phyloP scores from a whole-genome alignment of 2,888 invertebrate species.

The Calameuta pallipes region DNA sequence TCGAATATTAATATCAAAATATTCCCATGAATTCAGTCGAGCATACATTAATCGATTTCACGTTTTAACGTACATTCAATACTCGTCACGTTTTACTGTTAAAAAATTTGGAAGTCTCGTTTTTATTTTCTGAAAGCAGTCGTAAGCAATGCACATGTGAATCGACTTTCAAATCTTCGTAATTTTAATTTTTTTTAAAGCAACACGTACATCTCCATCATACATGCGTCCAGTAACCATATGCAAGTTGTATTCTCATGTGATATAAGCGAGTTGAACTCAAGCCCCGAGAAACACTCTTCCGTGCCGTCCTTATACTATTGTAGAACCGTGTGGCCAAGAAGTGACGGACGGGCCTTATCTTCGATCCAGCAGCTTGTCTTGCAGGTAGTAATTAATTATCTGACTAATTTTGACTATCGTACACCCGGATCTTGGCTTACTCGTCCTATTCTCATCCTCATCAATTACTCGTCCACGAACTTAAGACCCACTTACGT shows the following conservation, averaged over 20 bases:
- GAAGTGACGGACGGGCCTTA: slow-evolving; percentile 9
- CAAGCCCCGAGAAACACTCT: not conserved
- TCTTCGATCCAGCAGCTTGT: slow-evolving; percentile 6
- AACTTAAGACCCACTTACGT: slow-evolving; percentile 5
- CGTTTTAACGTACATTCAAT: not conserved
- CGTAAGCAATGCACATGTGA: too few relatives aligned
- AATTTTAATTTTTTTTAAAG: too few relatives aligned
- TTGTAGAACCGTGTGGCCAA: slow-evolving; percentile 1
- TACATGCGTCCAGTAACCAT: not conserved
- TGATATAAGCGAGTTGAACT: not conserved
- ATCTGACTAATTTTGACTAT: slow-evolving; percentile 9
- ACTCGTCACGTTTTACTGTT: not conserved
- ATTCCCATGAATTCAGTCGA: not conserved
- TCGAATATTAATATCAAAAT: not conserved
- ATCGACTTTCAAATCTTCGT: too few relatives aligned
- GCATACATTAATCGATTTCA: not conserved
- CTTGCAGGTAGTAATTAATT: slow-evolving; percentile 7
- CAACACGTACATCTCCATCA: too few relatives aligned
- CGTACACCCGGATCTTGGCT: slow-evolving; percentile 6
- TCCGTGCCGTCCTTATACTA: not conserved
- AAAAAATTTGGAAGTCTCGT: not conserved
- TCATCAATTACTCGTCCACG: slow-evolving; percentile 7
- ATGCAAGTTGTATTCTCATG: not conserved
- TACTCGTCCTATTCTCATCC: slow-evolving; percentile 5
- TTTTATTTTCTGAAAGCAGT: not conserved